Conservation (phyloP, 53 echinoderm and acorn worm genomes). For the Actinopyga echinites region DNA sequence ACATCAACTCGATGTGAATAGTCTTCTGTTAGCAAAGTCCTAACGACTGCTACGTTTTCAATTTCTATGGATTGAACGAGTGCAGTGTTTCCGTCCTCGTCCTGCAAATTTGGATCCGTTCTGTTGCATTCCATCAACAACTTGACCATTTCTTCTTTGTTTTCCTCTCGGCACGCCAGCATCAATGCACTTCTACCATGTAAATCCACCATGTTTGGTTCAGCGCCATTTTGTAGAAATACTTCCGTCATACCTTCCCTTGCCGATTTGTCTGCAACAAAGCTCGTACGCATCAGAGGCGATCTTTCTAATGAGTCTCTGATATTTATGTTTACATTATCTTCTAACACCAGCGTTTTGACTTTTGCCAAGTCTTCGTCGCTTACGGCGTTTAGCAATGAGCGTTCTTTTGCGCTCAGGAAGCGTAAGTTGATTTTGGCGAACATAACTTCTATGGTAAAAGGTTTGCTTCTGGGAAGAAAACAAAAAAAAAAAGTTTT, state of each 20-base stretch:
- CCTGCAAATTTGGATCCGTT: constrained; percentile 74
- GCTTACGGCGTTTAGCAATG: constrained; percentile 74
- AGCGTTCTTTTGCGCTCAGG: constrained; percentile 66
- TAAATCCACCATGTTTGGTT: constrained; percentile 76
- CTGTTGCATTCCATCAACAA: constrained; percentile 48
- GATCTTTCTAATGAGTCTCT: constrained; percentile 77
- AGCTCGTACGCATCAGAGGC: constrained; percentile 72
- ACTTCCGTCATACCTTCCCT: constrained; percentile 55
- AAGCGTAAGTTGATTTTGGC: constrained; percentile 2
- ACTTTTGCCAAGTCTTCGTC: constrained; percentile 67
- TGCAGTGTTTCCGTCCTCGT: constrained; percentile 85
- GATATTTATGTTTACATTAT: constrained; percentile 74
- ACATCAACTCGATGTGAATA: constrained; percentile 47
- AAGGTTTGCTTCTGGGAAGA: too few species aligned
- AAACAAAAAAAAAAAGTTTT: too few species aligned
- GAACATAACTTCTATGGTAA: neutral
- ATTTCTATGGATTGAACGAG: constrained; percentile 84
- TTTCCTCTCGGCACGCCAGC: constrained; percentile 68
- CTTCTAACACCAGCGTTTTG: constrained; percentile 59
- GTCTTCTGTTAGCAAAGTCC: constrained; percentile 47
- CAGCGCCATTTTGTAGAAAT: constrained; percentile 76
- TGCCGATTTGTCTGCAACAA: constrained; percentile 47
- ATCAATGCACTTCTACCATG: constrained; percentile 88
- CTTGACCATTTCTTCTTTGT: constrained; percentile 60
- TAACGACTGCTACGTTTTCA: constrained; percentile 74